These are phyloP conservation scores for Dyspetes luteomarginatus DNA, from an alignment of 2,888 invertebrate species.

Conservation along the genomic window DNA sequence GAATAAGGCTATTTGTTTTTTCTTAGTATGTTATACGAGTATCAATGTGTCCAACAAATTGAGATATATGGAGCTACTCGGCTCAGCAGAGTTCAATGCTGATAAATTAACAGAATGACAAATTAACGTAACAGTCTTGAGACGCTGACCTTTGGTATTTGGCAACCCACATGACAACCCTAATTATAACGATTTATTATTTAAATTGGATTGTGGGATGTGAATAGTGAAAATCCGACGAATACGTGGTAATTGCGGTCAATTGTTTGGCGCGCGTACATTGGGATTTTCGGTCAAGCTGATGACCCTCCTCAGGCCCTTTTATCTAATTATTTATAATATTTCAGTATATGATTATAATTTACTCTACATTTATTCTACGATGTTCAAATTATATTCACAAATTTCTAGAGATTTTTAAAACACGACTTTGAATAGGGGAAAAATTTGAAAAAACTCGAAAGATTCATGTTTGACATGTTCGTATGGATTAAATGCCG, in stretches of 20 bases:
- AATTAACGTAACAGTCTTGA: neutral
- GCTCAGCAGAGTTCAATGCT: neutral
- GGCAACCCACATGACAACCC: neutral
- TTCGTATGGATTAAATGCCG: too few relatives aligned
- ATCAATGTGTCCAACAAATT: neutral
- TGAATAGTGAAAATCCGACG: conserved; percentile 25
- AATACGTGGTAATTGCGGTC: neutral
- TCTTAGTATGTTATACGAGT: too few relatives aligned
- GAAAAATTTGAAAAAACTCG: too few relatives aligned
- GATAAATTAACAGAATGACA: neutral
- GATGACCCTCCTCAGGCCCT: neutral
- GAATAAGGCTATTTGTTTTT: too few relatives aligned
- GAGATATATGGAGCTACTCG: neutral
- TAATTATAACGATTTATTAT: neutral
- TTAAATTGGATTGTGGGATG: neutral
- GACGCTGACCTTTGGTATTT: neutral
- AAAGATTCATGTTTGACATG: too few relatives aligned
- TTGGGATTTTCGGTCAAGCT: conserved; percentile 10
- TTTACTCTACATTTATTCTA: too few relatives aligned
- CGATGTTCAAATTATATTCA: too few relatives aligned
- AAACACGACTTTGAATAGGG: too few relatives aligned
- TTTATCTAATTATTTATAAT: neutral
- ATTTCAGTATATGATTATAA: too few relatives aligned
- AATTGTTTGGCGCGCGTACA: neutral
- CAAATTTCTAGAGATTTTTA: too few relatives aligned